Percentiles rank a stretch among this genome's conserved stretches.
These are phyloP conservation scores for Romanomermis culicivorax DNA, from an alignment of 2,888 invertebrate genomes.

Conservation along the genomic window DNA sequence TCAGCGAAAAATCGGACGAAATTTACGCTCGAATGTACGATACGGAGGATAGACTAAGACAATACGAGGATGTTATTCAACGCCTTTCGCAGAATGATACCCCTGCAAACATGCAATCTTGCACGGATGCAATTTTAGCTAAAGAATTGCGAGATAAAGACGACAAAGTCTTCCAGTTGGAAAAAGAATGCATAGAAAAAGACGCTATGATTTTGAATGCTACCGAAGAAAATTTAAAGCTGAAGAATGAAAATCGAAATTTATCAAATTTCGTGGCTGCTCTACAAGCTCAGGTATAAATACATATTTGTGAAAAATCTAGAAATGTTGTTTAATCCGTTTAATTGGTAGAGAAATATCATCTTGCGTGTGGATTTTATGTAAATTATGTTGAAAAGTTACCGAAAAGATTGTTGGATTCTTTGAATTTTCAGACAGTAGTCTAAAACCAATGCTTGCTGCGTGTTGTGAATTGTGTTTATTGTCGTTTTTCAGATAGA, in stretches of 20 bases:
- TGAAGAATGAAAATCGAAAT: background rate
- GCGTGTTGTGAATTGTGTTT: no score
- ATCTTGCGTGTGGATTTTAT: no score
- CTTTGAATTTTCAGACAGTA: no score
- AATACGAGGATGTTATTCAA: background rate
- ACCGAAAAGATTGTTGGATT: no score
- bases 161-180: background rate
- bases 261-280: background rate
- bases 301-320: no score
- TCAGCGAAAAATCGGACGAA: conserved; percentile 2
- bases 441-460: no score
- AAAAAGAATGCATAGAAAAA: background rate
- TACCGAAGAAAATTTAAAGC: background rate
- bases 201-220: background rate
- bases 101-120: background rate
- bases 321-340: no score
- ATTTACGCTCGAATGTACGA: background rate
- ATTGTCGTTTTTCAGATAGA: background rate
- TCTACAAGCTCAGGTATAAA: background rate
- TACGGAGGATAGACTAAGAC: background rate
- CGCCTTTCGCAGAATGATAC: background rate
- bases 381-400: no score
- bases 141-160: background rate
- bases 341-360: no score
- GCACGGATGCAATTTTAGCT: background rate